Conservation (phyloP, 2,113 vertebrate genomes). For the Thalassoma bifasciatum region DNA sequence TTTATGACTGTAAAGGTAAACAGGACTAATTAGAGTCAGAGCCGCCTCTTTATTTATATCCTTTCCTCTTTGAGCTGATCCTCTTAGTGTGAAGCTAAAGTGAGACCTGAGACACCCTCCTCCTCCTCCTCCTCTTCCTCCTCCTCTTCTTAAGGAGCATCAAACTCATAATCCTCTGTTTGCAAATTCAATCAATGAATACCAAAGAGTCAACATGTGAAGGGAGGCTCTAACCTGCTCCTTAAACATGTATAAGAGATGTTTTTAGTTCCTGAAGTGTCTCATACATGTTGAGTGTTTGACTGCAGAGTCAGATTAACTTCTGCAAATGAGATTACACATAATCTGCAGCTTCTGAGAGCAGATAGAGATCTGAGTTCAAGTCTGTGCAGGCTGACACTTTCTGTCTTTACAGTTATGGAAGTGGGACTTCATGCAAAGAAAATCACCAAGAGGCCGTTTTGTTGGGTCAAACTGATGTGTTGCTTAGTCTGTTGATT, state of each 20-base stretch:
- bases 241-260: too few relatives aligned
- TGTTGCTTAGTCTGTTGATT: background rate
- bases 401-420: too few relatives aligned
- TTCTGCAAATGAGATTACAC: constrained; percentile 60
- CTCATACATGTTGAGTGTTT: background rate
- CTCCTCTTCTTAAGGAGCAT: too few relatives aligned
- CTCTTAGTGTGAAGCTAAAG: constrained; percentile 65
- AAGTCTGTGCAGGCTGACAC: too few relatives aligned
- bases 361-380: constrained; percentile 24
- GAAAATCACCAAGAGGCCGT: too few relatives aligned
- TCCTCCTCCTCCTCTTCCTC: constrained; percentile 23
- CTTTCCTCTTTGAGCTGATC: constrained; percentile 57
- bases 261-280: too few relatives aligned
- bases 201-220: too few relatives aligned
- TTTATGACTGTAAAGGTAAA: background rate
- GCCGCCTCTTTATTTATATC: constrained; percentile 47
- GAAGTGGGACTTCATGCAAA: too few relatives aligned
- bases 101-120: constrained; percentile 56
- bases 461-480: too few relatives aligned
- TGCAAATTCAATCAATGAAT: too few relatives aligned
- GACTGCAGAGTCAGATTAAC: constrained; percentile 45
- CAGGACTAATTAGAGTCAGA: background rate
- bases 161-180: background rate
- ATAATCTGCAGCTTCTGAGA: constrained; percentile 62
- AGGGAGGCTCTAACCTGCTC: too few relatives aligned